These are phyloP conservation scores for Notodonta dromedarius DNA, from an alignment of 2,888 invertebrate genomes.

Conservation along the genomic window DNA sequence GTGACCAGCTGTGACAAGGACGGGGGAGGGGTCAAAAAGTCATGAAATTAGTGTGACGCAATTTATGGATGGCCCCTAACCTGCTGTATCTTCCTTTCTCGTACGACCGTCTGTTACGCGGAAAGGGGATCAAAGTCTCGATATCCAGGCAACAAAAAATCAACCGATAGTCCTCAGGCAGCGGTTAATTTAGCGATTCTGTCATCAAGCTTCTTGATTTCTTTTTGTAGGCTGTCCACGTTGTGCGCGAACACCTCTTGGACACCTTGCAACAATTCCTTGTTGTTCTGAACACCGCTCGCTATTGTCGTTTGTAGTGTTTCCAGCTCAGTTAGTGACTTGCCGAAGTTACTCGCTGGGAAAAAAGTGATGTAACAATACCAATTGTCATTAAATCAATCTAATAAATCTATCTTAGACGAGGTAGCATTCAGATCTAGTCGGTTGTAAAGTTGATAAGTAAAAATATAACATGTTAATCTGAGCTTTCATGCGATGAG, in stretches of 20 bases:
- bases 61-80: too few species aligned
- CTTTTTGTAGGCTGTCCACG: conserved; percentile 90
- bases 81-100: not conserved
- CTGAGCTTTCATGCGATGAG: too few species aligned
- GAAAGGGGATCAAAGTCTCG: not conserved
- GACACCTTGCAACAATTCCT: conserved; percentile 89
- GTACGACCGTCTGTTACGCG: not conserved
- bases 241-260: conserved; percentile 92
- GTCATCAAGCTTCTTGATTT: conserved; percentile 89
- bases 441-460: too few species aligned
- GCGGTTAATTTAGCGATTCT: conserved; percentile 86
- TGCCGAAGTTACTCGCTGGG: conserved; percentile 94
- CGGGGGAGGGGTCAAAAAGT: too few species aligned
- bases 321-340: conserved; percentile 92
- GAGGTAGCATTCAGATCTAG: too few species aligned
- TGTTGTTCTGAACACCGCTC: conserved; percentile 90
- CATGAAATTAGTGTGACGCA: too few species aligned
- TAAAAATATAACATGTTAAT: too few species aligned
- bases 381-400: too few species aligned
- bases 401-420: too few species aligned
- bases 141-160: not conserved
- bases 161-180: conserved; percentile 38
- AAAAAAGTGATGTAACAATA: not conserved
- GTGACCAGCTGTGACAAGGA: too few species aligned
- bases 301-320: conserved; percentile 89